phyloP scores from a whole-genome alignment of 1,140 invertebrate species.

The Zophobas morio region DNA sequence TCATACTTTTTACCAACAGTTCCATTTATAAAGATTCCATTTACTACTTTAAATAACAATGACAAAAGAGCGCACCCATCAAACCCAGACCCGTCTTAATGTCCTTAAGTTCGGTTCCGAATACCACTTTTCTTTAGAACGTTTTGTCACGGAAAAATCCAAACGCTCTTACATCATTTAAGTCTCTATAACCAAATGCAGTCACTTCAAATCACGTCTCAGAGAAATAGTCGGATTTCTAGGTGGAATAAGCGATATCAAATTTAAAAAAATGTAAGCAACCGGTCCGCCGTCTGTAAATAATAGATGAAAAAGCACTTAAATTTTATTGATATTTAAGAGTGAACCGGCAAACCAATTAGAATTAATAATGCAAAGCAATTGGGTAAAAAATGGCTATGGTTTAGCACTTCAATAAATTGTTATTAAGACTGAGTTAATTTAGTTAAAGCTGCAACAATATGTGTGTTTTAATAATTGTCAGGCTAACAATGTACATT shows the following conservation, averaged over 20 bases:
- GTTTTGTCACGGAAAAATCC: neutral
- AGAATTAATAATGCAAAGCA: constrained; percentile 27
- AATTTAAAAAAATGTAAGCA: neutral
- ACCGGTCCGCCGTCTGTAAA: neutral
- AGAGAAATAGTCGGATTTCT: no score
- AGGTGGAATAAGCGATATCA: neutral
- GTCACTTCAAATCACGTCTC: no score
- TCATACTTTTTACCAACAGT: constrained; percentile 44
- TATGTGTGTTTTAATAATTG: constrained; percentile 19
- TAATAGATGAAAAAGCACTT: constrained; percentile 4
- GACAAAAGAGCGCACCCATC: constrained; percentile 36
- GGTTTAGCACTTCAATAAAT: neutral
- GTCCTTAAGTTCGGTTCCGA: constrained; percentile 27
- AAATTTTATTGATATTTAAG: constrained; percentile 20
- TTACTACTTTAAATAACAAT: constrained; percentile 41
- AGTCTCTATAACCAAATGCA: neutral
- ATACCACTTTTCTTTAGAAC: constrained; percentile 19
- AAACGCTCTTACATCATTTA: neutral
- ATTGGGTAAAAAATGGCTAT: constrained; percentile 18
- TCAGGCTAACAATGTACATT: neutral
- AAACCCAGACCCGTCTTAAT: constrained; percentile 33
- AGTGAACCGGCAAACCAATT: constrained; percentile 7
- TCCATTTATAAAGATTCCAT: constrained; percentile 45
- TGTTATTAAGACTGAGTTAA: neutral
- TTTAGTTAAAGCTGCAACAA: neutral